Evolutionary conservation across 2,113 vertebrate genomes (phyloP).

Genomic region (Procavia capensis): DNA sequence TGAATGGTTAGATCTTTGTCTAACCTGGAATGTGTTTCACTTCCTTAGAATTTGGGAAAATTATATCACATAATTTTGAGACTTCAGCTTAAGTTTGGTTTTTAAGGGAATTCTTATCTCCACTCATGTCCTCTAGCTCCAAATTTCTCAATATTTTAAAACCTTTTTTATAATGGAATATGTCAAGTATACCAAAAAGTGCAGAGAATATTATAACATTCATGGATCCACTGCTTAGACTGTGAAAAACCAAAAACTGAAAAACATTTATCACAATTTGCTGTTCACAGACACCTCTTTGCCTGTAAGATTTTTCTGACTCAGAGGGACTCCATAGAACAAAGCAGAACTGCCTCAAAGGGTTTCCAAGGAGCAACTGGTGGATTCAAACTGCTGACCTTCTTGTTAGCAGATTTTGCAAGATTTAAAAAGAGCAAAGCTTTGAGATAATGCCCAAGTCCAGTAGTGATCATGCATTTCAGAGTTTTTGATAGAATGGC

Average conservation of each 20-base stretch:
- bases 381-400: too few relatives aligned
- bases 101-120: background rate
- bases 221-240: background rate
- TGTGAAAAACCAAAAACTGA: background rate
- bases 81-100: background rate
- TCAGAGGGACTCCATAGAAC: too few relatives aligned
- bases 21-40: background rate
- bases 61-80: background rate
- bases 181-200: background rate
- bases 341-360: too few relatives aligned
- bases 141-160: background rate
- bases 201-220: background rate
- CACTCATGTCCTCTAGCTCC: background rate
- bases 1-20: background rate
- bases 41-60: background rate
- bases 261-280: background rate
- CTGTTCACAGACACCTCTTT: background rate
- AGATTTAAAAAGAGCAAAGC: background rate
- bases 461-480: background rate
- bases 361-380: too few relatives aligned
- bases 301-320: too few relatives aligned
- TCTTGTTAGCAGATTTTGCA: background rate
- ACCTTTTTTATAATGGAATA: background rate
- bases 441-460: background rate
- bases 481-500: background rate